Conservation (phyloP, 2,888 invertebrate species). For the Heliconius cydno region DNA sequence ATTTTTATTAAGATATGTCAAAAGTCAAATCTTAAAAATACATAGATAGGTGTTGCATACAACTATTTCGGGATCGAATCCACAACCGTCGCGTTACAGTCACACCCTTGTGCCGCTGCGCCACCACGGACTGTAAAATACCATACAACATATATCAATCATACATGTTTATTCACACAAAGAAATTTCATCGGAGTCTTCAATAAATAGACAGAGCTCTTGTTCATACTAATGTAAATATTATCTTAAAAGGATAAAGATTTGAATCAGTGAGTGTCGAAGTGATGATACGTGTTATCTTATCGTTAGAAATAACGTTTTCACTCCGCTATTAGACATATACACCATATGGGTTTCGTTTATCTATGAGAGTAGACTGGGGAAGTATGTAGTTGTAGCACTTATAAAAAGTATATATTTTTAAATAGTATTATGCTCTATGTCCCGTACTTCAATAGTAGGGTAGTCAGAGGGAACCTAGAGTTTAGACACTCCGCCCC, state of each 20-base stretch:
- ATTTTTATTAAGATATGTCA: no score
- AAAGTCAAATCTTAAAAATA: no score
- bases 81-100: no score
- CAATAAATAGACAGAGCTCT: not conserved
- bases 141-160: no score
- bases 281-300: slow-evolving; percentile 17
- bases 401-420: not conserved
- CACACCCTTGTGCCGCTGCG: no score
- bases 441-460: no score
- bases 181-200: not conserved
- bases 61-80: no score
- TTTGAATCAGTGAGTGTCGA: slow-evolving; percentile 18
- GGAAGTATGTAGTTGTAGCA: not conserved
- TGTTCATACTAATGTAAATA: not conserved
- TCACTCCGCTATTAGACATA: not conserved
- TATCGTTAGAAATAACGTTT: slow-evolving; percentile 13
- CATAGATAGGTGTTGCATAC: no score
- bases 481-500: no score
- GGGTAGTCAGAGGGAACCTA: no score
- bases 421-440: no score
- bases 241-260: not conserved
- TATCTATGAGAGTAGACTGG: not conserved
- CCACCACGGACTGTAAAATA: not conserved
- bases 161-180: not conserved
- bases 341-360: not conserved